A percentile compares a stretch with the other conserved stretches of the same genome.
These are phyloP conservation scores for Halocynthia aurantium DNA, from an alignment of 23 tunicate species.

Conservation along the genomic window DNA sequence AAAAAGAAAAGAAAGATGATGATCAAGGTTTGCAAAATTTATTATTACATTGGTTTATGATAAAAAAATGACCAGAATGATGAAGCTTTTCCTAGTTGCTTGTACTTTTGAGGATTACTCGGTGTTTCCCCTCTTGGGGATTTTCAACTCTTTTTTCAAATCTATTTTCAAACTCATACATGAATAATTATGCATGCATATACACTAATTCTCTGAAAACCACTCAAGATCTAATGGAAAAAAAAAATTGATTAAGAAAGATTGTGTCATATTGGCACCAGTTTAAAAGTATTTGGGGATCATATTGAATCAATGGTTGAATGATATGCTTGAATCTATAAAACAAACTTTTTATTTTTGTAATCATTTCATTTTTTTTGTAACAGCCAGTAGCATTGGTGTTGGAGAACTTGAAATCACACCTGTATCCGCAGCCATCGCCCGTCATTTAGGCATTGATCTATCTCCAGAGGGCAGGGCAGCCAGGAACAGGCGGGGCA, in stretches of 20 bases:
- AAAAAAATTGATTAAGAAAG: too few relatives aligned
- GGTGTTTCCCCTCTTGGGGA: not conserved
- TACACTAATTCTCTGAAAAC: too few relatives aligned
- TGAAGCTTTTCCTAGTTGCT: not conserved
- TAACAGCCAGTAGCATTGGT: conserved; percentile 29
- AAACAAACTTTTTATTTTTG: not conserved
- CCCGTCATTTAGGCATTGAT: conserved; percentile 92
- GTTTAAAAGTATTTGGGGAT: not conserved
- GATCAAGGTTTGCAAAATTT: not conserved
- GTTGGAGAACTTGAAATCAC: conserved; percentile 93
- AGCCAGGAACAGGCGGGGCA: conserved; percentile 90
- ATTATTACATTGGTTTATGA: not conserved
- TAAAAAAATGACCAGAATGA: too few relatives aligned
- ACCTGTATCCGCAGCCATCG: conserved; percentile 89
- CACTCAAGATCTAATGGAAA: too few relatives aligned
- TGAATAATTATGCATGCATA: too few relatives aligned
- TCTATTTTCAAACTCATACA: too few relatives aligned
- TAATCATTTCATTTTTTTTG: not conserved
- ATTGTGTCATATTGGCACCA: not conserved
- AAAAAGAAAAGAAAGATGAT: conserved; percentile 9
- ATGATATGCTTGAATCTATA: not conserved
- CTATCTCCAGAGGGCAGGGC: conserved; percentile 84
- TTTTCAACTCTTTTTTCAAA: too few relatives aligned
- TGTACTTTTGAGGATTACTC: not conserved
- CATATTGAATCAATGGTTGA: not conserved